phyloP scores from a whole-genome alignment of 2,888 invertebrate genomes.

The Psylliodes chrysocephalus region DNA sequence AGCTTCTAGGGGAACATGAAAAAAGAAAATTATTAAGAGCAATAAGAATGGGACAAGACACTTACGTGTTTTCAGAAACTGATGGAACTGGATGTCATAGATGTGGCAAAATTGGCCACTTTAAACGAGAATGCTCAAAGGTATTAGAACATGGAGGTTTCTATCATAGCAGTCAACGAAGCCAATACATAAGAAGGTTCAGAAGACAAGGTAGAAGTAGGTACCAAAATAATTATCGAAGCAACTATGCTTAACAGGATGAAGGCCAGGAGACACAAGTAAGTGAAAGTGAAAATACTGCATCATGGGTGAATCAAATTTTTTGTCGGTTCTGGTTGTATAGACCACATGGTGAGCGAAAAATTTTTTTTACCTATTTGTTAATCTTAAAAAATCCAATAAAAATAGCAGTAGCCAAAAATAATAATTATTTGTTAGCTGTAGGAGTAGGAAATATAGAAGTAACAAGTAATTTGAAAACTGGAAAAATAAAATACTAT shows the following conservation, averaged over 20 bases:
- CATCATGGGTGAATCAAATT: conserved; percentile 7
- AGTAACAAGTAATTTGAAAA: conserved; percentile 22
- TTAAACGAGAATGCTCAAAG: conserved; percentile 15
- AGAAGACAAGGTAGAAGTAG: conserved; percentile 1
- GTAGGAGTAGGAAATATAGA: conserved; percentile 18
- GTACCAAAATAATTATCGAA: neutral
- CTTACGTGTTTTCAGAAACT: too few species aligned
- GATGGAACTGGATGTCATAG: conserved; percentile 13
- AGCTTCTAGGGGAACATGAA: conserved; percentile 27
- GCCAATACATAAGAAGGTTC: neutral
- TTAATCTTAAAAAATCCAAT: conserved; percentile 20
- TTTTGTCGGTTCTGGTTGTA: conserved; percentile 32
- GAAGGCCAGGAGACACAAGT: conserved; percentile 1
- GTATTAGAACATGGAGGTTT: neutral
- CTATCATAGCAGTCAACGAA: neutral
- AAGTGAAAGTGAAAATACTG: conserved; percentile 12
- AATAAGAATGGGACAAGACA: neutral
- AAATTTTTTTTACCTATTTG: conserved; percentile 22
- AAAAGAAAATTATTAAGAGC: conserved; percentile 21
- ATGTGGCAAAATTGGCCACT: conserved; percentile 28
- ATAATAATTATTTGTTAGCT: neutral
- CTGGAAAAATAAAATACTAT: conserved; percentile 35
- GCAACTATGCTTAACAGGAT: conserved; percentile 1
- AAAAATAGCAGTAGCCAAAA: conserved; percentile 26
- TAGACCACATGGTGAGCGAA: conserved; percentile 27